Base-by-base conservation (phyloP, 2,888 invertebrate genomes). In the Pristionchus japonicus region DNA sequence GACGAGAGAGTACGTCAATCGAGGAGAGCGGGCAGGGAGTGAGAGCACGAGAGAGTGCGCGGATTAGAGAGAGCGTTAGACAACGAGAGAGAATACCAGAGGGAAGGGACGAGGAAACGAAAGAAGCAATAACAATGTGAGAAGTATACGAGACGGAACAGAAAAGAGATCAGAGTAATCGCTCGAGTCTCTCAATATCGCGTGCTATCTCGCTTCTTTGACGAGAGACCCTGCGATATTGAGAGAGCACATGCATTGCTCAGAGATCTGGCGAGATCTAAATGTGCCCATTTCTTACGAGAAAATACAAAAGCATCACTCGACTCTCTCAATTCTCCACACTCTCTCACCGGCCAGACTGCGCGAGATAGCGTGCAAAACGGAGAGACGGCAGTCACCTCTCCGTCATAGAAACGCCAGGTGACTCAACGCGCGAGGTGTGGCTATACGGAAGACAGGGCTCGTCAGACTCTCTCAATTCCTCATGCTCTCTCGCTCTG, bases 41-140 rank as follows among this genome's bases (percentile, higher is more conserved):
- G 85, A 64, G 61, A 64, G n/a, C n/a, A 13, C 15, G 85, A 85
- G 64, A 85, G 43, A 85, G 67, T n/a, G 70, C 17, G 49, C 7
- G 47, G 13, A 47, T 11, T 43, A 34, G 20, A 40, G 31, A 86
- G 43, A 31, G 74, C 6, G 86, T 17, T 40, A 67, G 70, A 67
- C 31, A 67, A 43, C 2, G 85, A 64, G 61, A 64, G 20, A 43
- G 70, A 37, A 4, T 57, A 40, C n/a, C 27, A 67, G 27, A 70
- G n/a, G 37, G 67, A 82, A 27, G n/a, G 37, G 47, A 80, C 31
- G 67, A 82, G 83, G n/a, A 43, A 49, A 67, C n/a, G 67, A 82
- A 64, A 77, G n/a, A 20, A 67, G 61, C 11, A 34, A 57, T 27
- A 57, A 57, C 37, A 52, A 34, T 17, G 52, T 49, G 23, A 52